Conservation (phyloP, 2,113 vertebrate genomes). For the Sylvietta virens region DNA sequence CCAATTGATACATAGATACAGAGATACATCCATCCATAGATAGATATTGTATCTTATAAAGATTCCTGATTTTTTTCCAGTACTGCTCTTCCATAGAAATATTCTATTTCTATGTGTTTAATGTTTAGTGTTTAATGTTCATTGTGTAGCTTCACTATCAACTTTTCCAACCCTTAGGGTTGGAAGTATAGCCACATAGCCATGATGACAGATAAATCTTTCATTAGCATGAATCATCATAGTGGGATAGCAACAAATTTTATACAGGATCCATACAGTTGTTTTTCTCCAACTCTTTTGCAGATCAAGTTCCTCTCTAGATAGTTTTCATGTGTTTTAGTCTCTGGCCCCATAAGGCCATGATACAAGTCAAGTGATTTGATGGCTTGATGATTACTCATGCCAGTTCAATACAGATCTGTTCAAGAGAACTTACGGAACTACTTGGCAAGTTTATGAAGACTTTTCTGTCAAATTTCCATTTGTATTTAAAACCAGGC, state of each 20-base stretch:
- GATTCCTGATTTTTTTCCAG: neutral
- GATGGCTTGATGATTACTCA: neutral
- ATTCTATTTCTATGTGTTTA: neutral
- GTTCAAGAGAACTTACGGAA: neutral
- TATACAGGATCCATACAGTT: neutral
- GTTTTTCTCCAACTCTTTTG: neutral
- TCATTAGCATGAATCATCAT: neutral
- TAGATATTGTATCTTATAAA: neutral
- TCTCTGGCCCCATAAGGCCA: neutral
- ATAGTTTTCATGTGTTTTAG: neutral
- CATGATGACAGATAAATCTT: neutral
- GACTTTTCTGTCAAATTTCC: neutral
- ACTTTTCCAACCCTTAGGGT: neutral
- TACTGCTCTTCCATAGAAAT: neutral
- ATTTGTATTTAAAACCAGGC: neutral
- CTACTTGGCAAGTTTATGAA: neutral
- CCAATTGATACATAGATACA: fast-evolving
- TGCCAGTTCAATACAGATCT: neutral
- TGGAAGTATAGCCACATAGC: neutral
- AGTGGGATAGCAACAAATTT: neutral
- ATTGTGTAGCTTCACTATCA: neutral
- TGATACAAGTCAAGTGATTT: neutral
- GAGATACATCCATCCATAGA: neutral
- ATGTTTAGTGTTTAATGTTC: neutral
- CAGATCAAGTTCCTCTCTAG: neutral